Percentiles rank a stretch among this genome's conserved stretches.
These are phyloP conservation scores for Drosophila ezoana DNA, from an alignment of 2,888 invertebrate genomes.

Conservation along the genomic window DNA sequence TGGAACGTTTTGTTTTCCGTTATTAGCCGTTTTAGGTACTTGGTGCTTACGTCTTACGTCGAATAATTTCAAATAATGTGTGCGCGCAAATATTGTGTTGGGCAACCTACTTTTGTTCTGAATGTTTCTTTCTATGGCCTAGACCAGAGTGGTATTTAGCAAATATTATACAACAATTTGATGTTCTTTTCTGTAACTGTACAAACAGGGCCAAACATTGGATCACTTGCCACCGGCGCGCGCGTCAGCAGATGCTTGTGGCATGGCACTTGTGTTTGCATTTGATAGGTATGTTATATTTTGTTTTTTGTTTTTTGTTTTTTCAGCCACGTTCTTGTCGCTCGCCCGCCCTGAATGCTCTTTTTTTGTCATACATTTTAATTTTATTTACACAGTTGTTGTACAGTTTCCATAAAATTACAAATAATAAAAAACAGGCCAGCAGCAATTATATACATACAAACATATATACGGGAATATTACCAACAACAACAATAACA, in stretches of 20 bases:
- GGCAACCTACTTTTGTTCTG: conserved; percentile 57
- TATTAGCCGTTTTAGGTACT: neutral
- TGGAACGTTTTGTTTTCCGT: no score
- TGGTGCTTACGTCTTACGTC: conserved; percentile 21
- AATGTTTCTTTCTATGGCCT: conserved; percentile 3
- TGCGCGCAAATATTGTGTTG: conserved; percentile 55
- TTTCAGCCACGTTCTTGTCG: conserved; percentile 61
- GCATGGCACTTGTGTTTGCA: conserved; percentile 72
- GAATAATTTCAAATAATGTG: conserved; percentile 33
- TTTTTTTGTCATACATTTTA: conserved; percentile 46
- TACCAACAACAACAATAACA: conserved; percentile 39
- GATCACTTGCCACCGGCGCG: conserved; percentile 46
- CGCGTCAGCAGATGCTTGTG: conserved; percentile 54
- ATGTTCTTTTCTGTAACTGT: conserved; percentile 64
- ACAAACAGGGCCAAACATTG: conserved; percentile 47
- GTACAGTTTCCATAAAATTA: conserved; percentile 77
- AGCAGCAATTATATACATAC: conserved; percentile 58
- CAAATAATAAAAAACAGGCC: conserved; percentile 59
- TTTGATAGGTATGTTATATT: conserved; percentile 52
- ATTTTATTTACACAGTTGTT: conserved; percentile 76
- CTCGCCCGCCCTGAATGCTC: conserved; percentile 9
- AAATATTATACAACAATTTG: conserved; percentile 62
- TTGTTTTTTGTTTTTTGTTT: conserved; percentile 56
- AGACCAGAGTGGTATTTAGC: conserved; percentile 12
- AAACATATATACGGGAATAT: conserved; percentile 40